These are phyloP conservation scores for Bombus superbus DNA, from an alignment of 1,140 invertebrate genomes.

Conservation along the genomic window DNA sequence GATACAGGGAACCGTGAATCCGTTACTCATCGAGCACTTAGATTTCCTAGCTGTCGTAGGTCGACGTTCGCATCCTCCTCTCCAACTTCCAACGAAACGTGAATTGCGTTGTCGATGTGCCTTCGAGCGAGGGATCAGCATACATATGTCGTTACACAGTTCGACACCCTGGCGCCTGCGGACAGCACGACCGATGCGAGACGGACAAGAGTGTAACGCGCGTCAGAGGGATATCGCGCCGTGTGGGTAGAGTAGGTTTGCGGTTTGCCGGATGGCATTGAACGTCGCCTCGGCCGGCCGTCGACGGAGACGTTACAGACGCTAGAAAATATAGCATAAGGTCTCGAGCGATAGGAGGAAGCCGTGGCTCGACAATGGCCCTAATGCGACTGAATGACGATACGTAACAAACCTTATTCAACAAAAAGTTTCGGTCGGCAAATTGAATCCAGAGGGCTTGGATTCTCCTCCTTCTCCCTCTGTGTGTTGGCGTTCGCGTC, in stretches of 20 bases:
- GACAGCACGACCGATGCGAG: constrained; percentile 6
- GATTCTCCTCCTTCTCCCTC: not conserved
- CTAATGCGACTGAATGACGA: constrained; percentile 64
- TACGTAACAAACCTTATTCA: constrained; percentile 73
- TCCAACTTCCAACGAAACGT: not conserved
- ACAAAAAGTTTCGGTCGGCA: constrained; percentile 70
- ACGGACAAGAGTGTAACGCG: not conserved
- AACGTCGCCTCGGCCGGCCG: not conserved
- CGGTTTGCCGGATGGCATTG: constrained; percentile 24
- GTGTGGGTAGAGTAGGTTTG: constrained; percentile 13
- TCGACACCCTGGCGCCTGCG: constrained; percentile 50
- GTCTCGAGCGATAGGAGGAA: not conserved
- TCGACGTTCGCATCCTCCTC: not conserved
- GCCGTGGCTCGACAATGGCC: constrained; percentile 57
- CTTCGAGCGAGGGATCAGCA: constrained; percentile 41
- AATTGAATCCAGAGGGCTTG: constrained; percentile 70
- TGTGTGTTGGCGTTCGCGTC: not conserved
- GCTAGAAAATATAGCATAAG: not conserved
- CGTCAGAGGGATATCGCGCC: not conserved
- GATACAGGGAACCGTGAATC: not conserved
- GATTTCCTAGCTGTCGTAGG: constrained; percentile 30
- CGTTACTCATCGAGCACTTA: constrained; percentile 41
- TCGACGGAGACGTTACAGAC: not conserved
- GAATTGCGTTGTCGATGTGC: constrained; percentile 34
- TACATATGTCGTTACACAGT: constrained; percentile 54